Percentiles rank a stretch among this genome's conserved stretches.
Conservation (phyloP, 2,797 vertebrate species). For the Xenops minutus region DNA sequence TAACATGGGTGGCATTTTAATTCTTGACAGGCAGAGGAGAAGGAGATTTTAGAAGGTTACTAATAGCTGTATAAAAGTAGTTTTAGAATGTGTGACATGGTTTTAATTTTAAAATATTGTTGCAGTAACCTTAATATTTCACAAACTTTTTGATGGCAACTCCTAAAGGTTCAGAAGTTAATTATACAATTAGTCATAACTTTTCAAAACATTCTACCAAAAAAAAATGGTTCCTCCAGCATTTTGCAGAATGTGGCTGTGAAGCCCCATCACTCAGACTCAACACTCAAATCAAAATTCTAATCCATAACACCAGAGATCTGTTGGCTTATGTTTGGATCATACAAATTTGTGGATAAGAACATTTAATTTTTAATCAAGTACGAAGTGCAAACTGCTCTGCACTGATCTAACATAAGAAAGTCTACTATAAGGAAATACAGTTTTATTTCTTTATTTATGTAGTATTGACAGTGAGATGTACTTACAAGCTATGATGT, state of each 20-base stretch:
- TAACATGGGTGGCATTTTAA: neutral
- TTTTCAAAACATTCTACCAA: neutral
- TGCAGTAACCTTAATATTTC: neutral
- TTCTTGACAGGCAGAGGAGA: neutral
- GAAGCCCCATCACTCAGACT: neutral
- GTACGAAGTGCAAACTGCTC: neutral
- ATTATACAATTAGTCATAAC: neutral
- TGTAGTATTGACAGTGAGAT: neutral
- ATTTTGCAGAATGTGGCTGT: neutral
- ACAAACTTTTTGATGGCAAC: neutral
- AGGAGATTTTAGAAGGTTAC: neutral
- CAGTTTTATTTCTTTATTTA: neutral
- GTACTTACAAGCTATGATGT: neutral
- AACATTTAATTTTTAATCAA: neutral
- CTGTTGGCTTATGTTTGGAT: neutral
- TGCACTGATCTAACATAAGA: neutral
- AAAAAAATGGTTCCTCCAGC: neutral
- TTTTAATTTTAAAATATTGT: neutral
- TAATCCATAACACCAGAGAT: neutral
- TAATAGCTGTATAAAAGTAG: neutral
- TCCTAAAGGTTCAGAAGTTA: neutral
- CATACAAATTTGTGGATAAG: neutral
- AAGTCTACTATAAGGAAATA: neutral
- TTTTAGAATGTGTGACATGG: neutral
- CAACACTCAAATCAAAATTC: neutral